Evolutionary conservation across 2,113 vertebrate species (phyloP).

Genomic region (Pycnonotus jocosus): DNA sequence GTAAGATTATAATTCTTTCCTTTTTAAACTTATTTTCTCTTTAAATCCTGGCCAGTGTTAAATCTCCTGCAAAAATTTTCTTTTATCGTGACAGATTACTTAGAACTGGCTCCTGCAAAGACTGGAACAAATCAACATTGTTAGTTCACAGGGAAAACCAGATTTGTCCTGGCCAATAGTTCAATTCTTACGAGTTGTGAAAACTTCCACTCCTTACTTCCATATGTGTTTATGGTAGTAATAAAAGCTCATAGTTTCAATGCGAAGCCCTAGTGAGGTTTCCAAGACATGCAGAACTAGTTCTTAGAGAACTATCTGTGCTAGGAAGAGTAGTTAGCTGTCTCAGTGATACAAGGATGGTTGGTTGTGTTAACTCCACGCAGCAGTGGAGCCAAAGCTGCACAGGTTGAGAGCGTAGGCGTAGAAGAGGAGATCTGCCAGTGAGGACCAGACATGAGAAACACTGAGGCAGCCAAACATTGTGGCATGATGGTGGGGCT

Average conservation of each 20-base stretch:
- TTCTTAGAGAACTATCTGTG: background rate
- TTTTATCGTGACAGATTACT: background rate
- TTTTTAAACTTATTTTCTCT: background rate
- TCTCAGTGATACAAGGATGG: background rate
- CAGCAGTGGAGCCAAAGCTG: background rate
- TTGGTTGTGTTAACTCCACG: rapidly evolving
- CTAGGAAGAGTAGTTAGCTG: background rate
- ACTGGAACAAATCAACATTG: background rate
- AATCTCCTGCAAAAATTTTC: background rate
- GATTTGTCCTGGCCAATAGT: background rate
- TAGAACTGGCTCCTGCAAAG: background rate
- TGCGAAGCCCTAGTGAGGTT: background rate
- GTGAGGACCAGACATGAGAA: background rate
- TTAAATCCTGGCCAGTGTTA: background rate
- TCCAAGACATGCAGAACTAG: background rate
- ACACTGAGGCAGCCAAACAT: background rate
- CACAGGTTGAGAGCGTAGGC: background rate
- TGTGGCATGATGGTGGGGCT: background rate
- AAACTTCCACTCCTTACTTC: background rate
- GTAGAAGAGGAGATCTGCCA: background rate
- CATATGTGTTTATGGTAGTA: conserved; percentile 6
- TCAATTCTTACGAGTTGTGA: background rate
- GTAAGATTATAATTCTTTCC: background rate
- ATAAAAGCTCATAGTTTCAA: background rate
- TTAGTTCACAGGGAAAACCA: background rate